Evolutionary conservation across 2,888 invertebrate genomes (phyloP).

Genomic region (Dicyrtomina minuta): DNA sequence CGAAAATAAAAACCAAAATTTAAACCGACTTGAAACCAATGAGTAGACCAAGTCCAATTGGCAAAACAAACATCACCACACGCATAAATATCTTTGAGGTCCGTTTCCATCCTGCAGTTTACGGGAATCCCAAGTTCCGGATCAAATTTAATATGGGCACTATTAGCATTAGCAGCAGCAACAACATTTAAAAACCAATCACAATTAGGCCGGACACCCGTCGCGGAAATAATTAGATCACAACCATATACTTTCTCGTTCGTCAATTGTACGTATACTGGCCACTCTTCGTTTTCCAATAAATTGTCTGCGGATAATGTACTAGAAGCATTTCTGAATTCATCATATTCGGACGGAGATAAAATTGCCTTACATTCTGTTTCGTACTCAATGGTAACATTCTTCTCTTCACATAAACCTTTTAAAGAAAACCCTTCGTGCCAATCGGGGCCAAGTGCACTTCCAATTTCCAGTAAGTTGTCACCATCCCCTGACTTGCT

Average conservation of each 20-base stretch:
- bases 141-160: slow-evolving; percentile 27
- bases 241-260: slow-evolving; percentile 72
- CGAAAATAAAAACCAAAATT: too few species aligned
- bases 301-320: too few species aligned
- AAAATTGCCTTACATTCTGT: slow-evolving; percentile 55
- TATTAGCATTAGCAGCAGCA: too few species aligned
- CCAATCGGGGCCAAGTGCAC: slow-evolving; percentile 98
- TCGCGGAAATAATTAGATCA: slow-evolving; percentile 93
- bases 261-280: slow-evolving; percentile 71
- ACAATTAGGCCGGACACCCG: slow-evolving; percentile 77
- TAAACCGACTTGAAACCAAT: slow-evolving; percentile 70
- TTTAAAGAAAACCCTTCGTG: slow-evolving; percentile 68
- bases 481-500: neutral
- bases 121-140: slow-evolving; percentile 82
- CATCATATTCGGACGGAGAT: neutral
- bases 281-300: slow-evolving; percentile 61
- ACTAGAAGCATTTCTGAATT: slow-evolving; percentile 46
- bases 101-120: slow-evolving; percentile 81
- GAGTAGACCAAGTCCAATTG: slow-evolving; percentile 71
- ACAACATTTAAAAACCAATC: too few species aligned
- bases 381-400: slow-evolving; percentile 58
- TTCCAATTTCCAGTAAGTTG: slow-evolving; percentile 61
- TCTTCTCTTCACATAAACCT: slow-evolving; percentile 60
- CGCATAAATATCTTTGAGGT: slow-evolving; percentile 76
- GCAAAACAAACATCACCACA: slow-evolving; percentile 92